Conservation (phyloP, 2,797 vertebrate genomes). For the Chelidonichthys spinosus region DNA sequence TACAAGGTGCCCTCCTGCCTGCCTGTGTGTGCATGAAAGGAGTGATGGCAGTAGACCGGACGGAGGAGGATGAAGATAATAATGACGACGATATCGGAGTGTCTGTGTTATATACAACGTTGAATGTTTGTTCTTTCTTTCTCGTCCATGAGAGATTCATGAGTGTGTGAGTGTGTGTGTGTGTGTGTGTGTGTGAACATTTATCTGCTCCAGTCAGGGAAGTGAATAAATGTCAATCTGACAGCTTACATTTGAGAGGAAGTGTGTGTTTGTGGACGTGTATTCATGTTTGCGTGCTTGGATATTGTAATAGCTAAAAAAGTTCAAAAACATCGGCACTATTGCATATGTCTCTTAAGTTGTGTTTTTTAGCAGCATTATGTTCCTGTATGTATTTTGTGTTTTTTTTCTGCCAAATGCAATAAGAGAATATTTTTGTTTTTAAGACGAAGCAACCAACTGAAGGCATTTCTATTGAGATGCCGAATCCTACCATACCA, state of each 20-base stretch:
- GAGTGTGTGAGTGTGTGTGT: constrained; percentile 43
- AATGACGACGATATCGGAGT: constrained; percentile 67
- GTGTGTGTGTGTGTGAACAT: constrained; percentile 62
- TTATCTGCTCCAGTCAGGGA: constrained; percentile 78
- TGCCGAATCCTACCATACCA: constrained; percentile 86
- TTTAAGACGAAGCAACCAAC: constrained; percentile 83
- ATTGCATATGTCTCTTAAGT: constrained; percentile 84
- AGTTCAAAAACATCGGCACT: constrained; percentile 87
- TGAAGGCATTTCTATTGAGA: constrained; percentile 85
- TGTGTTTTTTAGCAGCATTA: constrained; percentile 81
- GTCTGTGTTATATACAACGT: constrained; percentile 77
- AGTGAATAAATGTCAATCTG: constrained; percentile 77
- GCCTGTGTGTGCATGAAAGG: constrained; percentile 79
- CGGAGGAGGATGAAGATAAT: constrained; percentile 70
- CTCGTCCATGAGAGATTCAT: constrained; percentile 78
- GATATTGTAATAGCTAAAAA: constrained; percentile 77
- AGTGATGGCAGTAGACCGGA: constrained; percentile 68
- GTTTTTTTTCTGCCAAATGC: constrained; percentile 82
- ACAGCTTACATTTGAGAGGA: constrained; percentile 74
- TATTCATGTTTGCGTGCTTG: constrained; percentile 45
- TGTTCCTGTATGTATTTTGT: constrained; percentile 62
- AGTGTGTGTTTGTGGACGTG: constrained; percentile 48
- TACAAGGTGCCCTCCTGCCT: constrained; percentile 82
- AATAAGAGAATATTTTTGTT: constrained; percentile 83
- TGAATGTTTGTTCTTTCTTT: constrained; percentile 73